Conservation (phyloP, 2,888 invertebrate species). For the Monoplex corrugatus region DNA sequence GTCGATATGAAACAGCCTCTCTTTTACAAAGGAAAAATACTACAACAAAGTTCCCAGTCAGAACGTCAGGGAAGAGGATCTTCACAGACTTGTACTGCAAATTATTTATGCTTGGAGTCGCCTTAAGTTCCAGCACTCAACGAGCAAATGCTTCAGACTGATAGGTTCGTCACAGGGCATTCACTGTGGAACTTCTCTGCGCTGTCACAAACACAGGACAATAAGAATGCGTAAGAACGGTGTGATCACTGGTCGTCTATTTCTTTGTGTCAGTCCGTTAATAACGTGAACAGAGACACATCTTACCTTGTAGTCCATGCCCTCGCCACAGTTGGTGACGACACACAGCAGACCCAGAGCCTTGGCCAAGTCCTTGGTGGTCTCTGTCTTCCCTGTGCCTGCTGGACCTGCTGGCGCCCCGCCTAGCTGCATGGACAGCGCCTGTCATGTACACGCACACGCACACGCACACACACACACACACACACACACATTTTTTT, state of each 20-base stretch:
- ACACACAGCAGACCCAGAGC: constrained; percentile 85
- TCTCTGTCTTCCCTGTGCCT: constrained; percentile 93
- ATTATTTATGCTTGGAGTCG: too few species aligned
- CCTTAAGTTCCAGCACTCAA: too few species aligned
- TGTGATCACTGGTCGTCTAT: too few species aligned
- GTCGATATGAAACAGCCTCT: too few species aligned
- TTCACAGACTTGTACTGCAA: too few species aligned
- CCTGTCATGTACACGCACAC: constrained; percentile 79
- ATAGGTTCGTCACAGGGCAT: not conserved
- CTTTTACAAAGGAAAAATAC: not conserved
- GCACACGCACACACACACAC: constrained; percentile 33
- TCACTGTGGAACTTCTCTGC: not conserved
- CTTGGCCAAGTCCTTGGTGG: constrained; percentile 96
- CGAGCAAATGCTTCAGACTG: too few species aligned
- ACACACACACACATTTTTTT: not conserved
- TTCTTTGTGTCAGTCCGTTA: too few species aligned
- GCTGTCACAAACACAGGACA: too few species aligned
- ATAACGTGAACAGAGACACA: too few species aligned
- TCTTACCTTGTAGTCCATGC: constrained; percentile 87
- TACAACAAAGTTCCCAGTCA: not conserved
- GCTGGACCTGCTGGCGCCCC: constrained; percentile 91
- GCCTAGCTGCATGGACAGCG: constrained; percentile 93
- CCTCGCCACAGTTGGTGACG: constrained; percentile 93
- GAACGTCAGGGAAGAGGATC: not conserved
- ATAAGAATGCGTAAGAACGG: too few species aligned